Percentiles rank a stretch among this genome's conserved stretches.
Evolutionary conservation across 2,797 vertebrate genomes (phyloP).

Genomic region (Gorsachius magnificus): DNA sequence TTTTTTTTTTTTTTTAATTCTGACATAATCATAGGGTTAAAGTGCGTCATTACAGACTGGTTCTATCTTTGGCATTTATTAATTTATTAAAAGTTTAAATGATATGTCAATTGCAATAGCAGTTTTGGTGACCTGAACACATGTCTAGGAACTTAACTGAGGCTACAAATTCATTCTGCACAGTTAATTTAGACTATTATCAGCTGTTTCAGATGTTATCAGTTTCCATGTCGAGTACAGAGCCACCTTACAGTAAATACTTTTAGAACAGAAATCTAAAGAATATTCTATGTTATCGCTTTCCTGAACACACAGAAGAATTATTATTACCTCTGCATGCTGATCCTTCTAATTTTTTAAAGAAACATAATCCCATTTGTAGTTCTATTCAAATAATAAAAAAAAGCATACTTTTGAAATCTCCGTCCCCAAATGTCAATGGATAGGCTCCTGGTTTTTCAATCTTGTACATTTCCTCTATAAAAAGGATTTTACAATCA

Average conservation of each 20-base stretch:
- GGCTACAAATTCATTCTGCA: background rate
- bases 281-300: background rate
- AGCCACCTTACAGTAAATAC: background rate
- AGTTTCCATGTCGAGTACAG: background rate
- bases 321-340: background rate
- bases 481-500: constrained; percentile 92
- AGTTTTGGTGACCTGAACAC: background rate
- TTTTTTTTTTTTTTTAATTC: background rate
- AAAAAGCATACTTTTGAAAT: constrained; percentile 90
- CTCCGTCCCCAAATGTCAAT: constrained; percentile 89
- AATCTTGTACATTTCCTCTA: constrained; percentile 96
- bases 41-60: background rate
- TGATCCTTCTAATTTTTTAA: background rate
- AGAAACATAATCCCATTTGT: background rate
- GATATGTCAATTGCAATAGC: background rate
- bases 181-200: background rate
- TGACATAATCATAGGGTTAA: background rate
- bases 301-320: background rate
- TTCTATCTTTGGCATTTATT: background rate
- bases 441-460: constrained; percentile 91
- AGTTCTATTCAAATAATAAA: background rate
- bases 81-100: background rate
- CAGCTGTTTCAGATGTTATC: background rate
- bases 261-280: background rate
- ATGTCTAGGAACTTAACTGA: background rate